phyloP scores from a whole-genome alignment of 2,888 invertebrate genomes.

The Nomada ruficornis region DNA sequence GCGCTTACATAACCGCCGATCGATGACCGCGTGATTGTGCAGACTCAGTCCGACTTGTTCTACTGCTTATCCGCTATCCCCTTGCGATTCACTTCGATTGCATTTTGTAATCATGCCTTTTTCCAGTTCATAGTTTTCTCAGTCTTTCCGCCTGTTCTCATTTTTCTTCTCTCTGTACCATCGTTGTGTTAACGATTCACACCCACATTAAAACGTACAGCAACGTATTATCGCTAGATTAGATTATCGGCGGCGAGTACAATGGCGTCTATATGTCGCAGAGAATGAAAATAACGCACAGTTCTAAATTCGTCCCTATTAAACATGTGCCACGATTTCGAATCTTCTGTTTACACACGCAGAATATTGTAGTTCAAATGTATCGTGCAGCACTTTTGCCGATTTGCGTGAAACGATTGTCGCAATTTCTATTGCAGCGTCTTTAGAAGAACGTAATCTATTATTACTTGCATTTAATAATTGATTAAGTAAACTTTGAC shows the following conservation, averaged over 20 bases:
- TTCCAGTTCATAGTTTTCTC: not conserved
- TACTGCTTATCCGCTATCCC: not conserved
- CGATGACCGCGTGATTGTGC: conserved; percentile 38
- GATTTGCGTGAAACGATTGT: no score
- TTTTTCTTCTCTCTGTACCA: conserved; percentile 13
- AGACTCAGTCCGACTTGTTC: not conserved
- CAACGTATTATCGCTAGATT: conserved; percentile 76
- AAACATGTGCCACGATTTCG: not conserved
- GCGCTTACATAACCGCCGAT: conserved; percentile 52
- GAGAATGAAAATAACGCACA: conserved; percentile 43
- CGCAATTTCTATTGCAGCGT: no score
- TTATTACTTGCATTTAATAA: no score
- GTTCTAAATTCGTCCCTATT: conserved; percentile 27
- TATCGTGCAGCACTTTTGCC: no score
- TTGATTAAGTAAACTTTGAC: not conserved
- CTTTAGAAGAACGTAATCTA: no score
- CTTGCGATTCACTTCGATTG: not conserved
- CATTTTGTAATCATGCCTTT: not conserved
- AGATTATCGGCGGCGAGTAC: conserved; percentile 76
- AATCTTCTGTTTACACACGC: not conserved
- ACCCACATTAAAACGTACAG: conserved; percentile 26
- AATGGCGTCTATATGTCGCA: conserved; percentile 76
- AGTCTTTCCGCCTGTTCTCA: not conserved
- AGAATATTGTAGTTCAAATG: not conserved
- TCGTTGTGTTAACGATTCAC: conserved; percentile 14